Conservation (phyloP, 37 sponge, comb jelly and placozoan genomes). For the Bolinopsis microptera region DNA sequence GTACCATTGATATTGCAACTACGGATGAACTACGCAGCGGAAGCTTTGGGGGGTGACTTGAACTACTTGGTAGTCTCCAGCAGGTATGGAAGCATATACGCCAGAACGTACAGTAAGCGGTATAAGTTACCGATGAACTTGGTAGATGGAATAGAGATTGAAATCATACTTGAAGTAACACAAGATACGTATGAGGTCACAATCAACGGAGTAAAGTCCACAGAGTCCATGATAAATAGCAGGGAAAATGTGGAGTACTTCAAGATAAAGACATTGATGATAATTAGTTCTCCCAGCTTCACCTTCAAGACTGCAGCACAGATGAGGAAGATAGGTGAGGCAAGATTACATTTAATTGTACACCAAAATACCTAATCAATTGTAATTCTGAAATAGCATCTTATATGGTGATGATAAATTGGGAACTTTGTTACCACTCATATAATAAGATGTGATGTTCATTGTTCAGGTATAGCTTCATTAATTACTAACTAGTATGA, state of each 20-base stretch:
- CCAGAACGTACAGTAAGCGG: neutral
- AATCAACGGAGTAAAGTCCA: neutral
- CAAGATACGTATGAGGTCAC: neutral
- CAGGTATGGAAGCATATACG: neutral
- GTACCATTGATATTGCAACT: neutral
- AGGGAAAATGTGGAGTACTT: neutral
- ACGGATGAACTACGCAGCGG: neutral
- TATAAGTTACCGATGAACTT: neutral
- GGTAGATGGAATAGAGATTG: neutral
- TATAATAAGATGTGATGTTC: no score
- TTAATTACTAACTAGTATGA: no score
- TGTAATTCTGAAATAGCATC: no score
- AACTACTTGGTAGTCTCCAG: neutral
- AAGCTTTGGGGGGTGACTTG: neutral
- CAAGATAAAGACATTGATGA: neutral
- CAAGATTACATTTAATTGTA: no score
- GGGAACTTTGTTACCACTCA: no score
- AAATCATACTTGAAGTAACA: neutral
- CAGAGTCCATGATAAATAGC: neutral
- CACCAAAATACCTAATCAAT: no score
- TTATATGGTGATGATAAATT: no score
- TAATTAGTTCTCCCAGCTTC: neutral
- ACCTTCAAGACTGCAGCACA: neutral
- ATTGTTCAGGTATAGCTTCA: no score
- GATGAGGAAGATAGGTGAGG: no score